These are phyloP conservation scores for Bilobella aurantiaca DNA, from an alignment of 1,140 invertebrate species.

Conservation along the genomic window DNA sequence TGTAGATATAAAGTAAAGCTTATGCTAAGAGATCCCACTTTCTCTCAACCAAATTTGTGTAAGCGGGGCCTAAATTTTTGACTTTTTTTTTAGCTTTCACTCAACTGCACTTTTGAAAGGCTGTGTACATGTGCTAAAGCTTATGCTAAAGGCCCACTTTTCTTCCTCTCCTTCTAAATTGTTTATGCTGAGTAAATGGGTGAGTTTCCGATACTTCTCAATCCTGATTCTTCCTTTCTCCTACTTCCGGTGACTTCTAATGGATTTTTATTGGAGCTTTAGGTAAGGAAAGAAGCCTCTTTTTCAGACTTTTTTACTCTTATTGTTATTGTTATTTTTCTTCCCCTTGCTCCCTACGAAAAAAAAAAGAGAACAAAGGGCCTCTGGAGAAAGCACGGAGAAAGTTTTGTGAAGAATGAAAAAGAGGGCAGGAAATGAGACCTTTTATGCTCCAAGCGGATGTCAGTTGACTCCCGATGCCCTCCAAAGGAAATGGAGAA, in stretches of 20 bases:
- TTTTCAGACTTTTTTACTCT: background rate
- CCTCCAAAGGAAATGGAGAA: background rate
- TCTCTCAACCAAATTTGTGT: no score
- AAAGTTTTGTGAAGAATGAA: background rate
- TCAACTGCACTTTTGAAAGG: no score
- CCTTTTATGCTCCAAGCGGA: slow-evolving; percentile 31
- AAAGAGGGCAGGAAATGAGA: slow-evolving; percentile 28
- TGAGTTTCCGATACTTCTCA: background rate
- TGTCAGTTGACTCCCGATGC: slow-evolving; percentile 11
- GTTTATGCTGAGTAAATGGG: background rate
- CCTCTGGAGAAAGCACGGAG: background rate
- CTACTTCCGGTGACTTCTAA: background rate
- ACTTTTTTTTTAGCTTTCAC: no score
- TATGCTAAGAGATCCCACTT: no score
- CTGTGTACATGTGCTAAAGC: no score
- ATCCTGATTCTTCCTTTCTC: background rate
- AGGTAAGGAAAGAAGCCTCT: background rate
- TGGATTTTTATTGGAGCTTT: background rate
- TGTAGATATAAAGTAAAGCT: no score
- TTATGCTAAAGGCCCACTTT: no score
- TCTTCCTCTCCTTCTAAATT: background rate
- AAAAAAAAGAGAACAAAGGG: background rate
- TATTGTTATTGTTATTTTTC: background rate
- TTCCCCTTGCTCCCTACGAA: background rate
- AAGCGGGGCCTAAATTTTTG: no score